A percentile compares a stretch with the other conserved stretches of the same genome.
These are phyloP conservation scores for Stenchaetothrips biformis DNA, from an alignment of 2,888 invertebrate species.

Conservation along the genomic window DNA sequence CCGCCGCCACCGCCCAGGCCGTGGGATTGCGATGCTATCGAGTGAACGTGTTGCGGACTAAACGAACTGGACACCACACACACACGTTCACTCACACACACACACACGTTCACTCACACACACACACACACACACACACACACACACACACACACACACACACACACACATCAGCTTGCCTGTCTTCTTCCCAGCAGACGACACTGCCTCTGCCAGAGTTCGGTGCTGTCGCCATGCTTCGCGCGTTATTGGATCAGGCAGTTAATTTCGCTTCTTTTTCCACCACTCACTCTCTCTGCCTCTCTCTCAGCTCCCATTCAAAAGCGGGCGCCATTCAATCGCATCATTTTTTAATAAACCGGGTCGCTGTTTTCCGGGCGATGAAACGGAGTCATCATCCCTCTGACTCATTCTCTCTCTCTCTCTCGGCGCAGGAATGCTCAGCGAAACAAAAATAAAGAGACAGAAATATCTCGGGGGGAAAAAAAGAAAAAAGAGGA, in stretches of 20 bases:
- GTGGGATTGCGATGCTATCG: not conserved
- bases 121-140: not conserved
- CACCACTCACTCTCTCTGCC: not conserved
- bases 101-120: not conserved
- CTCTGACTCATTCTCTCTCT: not conserved
- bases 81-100: not conserved
- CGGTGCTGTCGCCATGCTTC: not conserved
- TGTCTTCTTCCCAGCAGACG: not conserved
- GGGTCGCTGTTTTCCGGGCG: not conserved
- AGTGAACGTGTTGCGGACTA: not conserved
- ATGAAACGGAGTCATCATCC: not conserved
- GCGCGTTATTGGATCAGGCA: slow-evolving; percentile 1
- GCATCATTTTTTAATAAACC: slow-evolving; percentile 1
- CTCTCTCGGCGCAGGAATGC: not conserved
- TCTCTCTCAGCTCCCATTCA: not conserved
- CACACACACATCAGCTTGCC: not conserved
- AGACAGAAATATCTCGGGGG: not conserved
- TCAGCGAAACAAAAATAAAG: not conserved
- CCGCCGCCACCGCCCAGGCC: not conserved
- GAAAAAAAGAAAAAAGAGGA: not conserved
- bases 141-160: not conserved
- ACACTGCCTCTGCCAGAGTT: not conserved
- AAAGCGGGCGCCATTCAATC: not conserved
- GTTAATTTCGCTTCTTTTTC: not conserved
- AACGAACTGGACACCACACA: not conserved